Evolutionary conservation across 30 jellyfish, hydroid and myxozoan species (phyloP).

Genomic region (Aurelia aurita complex sp. Pacific): DNA sequence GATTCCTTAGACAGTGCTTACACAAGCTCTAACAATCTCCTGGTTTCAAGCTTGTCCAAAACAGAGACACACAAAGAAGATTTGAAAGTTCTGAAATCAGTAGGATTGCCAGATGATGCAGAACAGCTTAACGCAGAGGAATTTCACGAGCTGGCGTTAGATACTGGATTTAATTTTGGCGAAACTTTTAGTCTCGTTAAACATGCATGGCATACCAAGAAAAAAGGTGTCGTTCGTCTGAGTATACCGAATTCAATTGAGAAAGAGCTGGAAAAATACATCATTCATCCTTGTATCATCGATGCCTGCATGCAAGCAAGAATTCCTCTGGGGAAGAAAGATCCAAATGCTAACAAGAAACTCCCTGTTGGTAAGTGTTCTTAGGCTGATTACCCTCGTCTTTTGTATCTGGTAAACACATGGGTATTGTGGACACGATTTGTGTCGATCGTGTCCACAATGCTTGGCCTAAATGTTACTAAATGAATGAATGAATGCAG

Average conservation of each 20-base stretch:
- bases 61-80: not conserved
- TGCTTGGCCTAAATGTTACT: too few relatives aligned
- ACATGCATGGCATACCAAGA: constrained; percentile 60
- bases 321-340: constrained; percentile 57
- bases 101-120: constrained; percentile 1
- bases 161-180: constrained; percentile 65
- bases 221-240: constrained; percentile 43
- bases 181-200: constrained; percentile 55
- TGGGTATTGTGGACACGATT: too few relatives aligned
- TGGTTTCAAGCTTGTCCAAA: not conserved
- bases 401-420: too few relatives aligned
- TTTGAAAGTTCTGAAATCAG: not conserved
- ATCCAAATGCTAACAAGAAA: constrained; percentile 10
- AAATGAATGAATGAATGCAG: too few relatives aligned
- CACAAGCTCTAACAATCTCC: too few relatives aligned
- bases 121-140: constrained; percentile 13
- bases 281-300: constrained; percentile 60
- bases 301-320: constrained; percentile 76
- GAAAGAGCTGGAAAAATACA: constrained; percentile 22
- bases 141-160: constrained; percentile 49
- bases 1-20: too few relatives aligned
- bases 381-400: too few relatives aligned
- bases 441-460: too few relatives aligned
- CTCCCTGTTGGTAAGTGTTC: constrained; percentile 62
- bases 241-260: constrained; percentile 1